A percentile compares a stretch with the other conserved stretches of the same genome.
These are phyloP conservation scores for Marasmarcha lunaedactyla DNA, from an alignment of 2,888 invertebrate species.

Conservation along the genomic window DNA sequence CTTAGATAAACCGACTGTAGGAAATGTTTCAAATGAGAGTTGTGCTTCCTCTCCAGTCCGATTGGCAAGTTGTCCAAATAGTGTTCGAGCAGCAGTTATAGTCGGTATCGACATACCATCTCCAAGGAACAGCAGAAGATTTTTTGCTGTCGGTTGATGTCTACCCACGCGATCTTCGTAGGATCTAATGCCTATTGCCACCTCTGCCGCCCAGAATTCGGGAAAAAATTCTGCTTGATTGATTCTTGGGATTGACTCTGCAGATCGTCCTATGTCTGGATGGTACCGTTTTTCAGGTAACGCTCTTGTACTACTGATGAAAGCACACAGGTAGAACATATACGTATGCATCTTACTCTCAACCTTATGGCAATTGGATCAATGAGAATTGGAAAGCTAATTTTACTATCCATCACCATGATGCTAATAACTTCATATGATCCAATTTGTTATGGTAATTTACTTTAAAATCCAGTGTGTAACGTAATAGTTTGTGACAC, in stretches of 20 bases:
- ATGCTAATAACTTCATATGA: too few species aligned
- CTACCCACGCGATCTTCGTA: constrained; percentile 71
- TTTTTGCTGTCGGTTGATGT: constrained; percentile 27
- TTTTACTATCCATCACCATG: too few species aligned
- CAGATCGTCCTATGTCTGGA: neutral
- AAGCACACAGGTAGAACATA: too few species aligned
- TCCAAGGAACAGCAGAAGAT: constrained; percentile 78
- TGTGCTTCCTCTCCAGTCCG: constrained; percentile 68
- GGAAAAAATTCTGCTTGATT: constrained; percentile 1
- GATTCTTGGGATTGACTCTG: too few species aligned
- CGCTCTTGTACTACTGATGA: neutral
- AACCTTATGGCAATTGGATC: too few species aligned
- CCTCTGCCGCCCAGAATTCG: constrained; percentile 63
- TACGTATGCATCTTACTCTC: too few species aligned
- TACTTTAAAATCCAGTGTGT: too few species aligned
- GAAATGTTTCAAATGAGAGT: constrained; percentile 73
- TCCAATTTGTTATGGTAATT: too few species aligned
- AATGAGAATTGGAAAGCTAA: too few species aligned
- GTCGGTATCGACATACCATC: constrained; percentile 82
- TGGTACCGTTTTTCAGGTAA: neutral
- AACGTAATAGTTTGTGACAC: too few species aligned
- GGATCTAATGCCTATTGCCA: constrained; percentile 76
- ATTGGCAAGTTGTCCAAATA: constrained; percentile 69
- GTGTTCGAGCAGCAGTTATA: constrained; percentile 73
- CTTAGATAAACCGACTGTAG: constrained; percentile 71